Percentiles rank a stretch among this genome's conserved stretches.
Evolutionary conservation across 1,140 invertebrate species (phyloP).

Genomic region (Ostrea edulis): DNA sequence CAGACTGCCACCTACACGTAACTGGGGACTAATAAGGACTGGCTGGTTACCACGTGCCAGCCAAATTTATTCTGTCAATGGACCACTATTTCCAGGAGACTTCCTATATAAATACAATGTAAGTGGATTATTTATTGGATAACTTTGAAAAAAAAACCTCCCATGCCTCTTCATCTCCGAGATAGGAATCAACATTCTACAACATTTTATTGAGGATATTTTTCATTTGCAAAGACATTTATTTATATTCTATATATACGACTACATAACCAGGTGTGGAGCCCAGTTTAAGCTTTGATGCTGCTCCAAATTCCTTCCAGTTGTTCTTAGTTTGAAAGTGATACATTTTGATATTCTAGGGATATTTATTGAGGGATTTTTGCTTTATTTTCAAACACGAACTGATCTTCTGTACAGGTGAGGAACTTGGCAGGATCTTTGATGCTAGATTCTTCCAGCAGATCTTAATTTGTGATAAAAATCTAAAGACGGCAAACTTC

Average conservation of each 20-base stretch:
- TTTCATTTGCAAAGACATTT: conserved; percentile 25
- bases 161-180: background rate
- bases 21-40: conserved; percentile 26
- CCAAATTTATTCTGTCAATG: conserved; percentile 6
- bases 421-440: background rate
- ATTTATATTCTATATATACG: background rate
- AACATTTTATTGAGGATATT: conserved; percentile 22
- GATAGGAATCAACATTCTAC: conserved; percentile 8
- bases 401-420: background rate
- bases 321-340: background rate
- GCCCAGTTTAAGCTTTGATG: background rate
- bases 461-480: background rate
- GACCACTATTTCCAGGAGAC: background rate
- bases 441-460: background rate
- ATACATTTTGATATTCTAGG: conserved; percentile 1
- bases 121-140: background rate
- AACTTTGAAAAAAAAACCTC: background rate
- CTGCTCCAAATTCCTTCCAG: background rate
- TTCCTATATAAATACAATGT: conserved; percentile 23
- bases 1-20: background rate
- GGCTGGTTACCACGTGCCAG: background rate
- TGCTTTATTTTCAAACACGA: background rate
- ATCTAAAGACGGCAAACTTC: background rate
- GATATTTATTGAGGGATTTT: background rate
- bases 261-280: background rate